A percentile compares a stretch with the other conserved stretches of the same genome.
Evolutionary conservation across 2,888 invertebrate genomes (phyloP).

Genomic region (Diplazon laetatorius): DNA sequence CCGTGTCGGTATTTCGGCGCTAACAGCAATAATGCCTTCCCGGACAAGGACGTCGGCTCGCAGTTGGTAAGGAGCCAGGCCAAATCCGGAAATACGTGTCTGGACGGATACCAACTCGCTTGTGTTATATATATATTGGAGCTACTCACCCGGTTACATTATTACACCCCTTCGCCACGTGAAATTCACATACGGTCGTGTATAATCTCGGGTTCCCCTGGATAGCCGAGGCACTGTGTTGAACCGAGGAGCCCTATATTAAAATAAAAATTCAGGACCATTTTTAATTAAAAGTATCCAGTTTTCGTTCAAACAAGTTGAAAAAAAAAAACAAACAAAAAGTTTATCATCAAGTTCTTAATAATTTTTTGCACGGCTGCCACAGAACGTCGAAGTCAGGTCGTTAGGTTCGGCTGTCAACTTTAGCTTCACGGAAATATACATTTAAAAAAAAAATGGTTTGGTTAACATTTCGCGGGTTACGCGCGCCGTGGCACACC

Average conservation of each 20-base stretch:
- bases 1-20: constrained; percentile 31
- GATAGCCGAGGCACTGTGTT: constrained; percentile 38
- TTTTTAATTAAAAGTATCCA: too few relatives aligned
- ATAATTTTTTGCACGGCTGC: too few relatives aligned
- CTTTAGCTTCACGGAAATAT: too few relatives aligned
- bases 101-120: constrained; percentile 77
- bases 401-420: too few relatives aligned
- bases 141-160: constrained; percentile 4
- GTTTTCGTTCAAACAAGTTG: too few relatives aligned
- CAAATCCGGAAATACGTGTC: constrained; percentile 75
- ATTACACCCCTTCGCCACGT: background rate
- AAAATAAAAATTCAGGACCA: too few relatives aligned
- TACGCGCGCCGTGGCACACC: too few relatives aligned
- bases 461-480: too few relatives aligned
- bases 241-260: background rate
- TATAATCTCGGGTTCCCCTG: constrained; percentile 41
- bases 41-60: constrained; percentile 55
- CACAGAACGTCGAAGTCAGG: too few relatives aligned
- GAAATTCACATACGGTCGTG: constrained; percentile 2
- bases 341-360: too few relatives aligned
- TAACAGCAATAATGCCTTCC: constrained; percentile 60
- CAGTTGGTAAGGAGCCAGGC: constrained; percentile 74
- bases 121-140: constrained; percentile 70
- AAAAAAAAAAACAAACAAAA: too few relatives aligned
- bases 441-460: too few relatives aligned